Base-by-base conservation (phyloP, 2,888 invertebrate genomes). In the Protonemura montana region DNA sequence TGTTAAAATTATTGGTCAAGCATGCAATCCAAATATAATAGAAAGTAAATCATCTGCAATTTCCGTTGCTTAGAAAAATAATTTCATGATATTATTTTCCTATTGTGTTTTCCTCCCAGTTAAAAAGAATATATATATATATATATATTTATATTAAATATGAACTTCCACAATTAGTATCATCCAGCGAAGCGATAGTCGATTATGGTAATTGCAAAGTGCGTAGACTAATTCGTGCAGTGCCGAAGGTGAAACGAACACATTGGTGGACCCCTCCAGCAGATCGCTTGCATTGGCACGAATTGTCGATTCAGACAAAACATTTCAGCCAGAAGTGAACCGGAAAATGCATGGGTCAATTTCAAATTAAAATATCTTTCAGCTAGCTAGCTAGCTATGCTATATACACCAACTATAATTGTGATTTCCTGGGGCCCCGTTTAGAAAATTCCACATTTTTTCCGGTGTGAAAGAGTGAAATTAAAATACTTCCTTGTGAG, bases 301-400 rank as follows among this genome's bases (percentile, higher is more conserved):
- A 59, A 59, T 59, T 41, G 41, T 41, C 41, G 41, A 41, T 41
- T 21, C 59, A 2, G 59, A 59, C 59, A 59, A 59, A 59, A 21
- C 59, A 59, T 59, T 59, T 59, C 59, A 59, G 21, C 59, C 59
- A 59, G 59, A 59, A 59, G 16, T 21, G 59, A 59, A 59, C 59
- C 59, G 59, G 59, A 59, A 59, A 59, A 59, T 59, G 3, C 59
- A 59, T 21, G 59, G 59, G 21, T 59, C 59, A 59, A 59, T 59
- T 59, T 59, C 59, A 10, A 59, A 59, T 59, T 59, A 59, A 59
- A 59, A 59, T 59, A 59, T 59, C 59, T 59, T 59, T 59, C 59
- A 59, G 59, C 59, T 59, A 59, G 59, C 59, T 13, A n/a, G n/a
- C n/a, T n/a, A n/a, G 59, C 59, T 21, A 21, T 13, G 2, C 13